These are phyloP conservation scores for Gisinianus flammeolus DNA, from an alignment of 2,888 invertebrate genomes.

Conservation along the genomic window DNA sequence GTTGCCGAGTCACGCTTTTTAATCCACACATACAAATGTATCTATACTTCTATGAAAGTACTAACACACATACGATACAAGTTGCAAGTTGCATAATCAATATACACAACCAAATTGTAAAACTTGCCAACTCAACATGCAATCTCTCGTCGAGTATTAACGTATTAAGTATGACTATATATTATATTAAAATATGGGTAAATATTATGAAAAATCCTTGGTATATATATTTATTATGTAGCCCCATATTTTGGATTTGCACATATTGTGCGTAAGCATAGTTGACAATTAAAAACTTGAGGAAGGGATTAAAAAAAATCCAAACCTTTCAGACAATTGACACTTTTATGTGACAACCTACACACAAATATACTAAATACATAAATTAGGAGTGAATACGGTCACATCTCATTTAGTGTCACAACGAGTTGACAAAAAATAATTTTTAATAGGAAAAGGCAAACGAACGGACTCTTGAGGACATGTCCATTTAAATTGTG, in stretches of 20 bases:
- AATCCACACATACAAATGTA: neutral
- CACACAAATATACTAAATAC: neutral
- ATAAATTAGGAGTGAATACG: neutral
- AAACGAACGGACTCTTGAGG: too few relatives aligned
- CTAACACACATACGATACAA: neutral
- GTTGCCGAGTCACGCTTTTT: slow-evolving; percentile 14
- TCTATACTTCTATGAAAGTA: slow-evolving; percentile 5
- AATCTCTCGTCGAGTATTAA: too few relatives aligned
- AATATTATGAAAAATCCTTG: too few relatives aligned
- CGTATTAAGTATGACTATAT: too few relatives aligned
- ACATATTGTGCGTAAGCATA: too few relatives aligned
- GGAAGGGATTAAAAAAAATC: too few relatives aligned
- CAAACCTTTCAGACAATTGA: too few relatives aligned
- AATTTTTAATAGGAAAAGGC: neutral
- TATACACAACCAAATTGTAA: neutral
- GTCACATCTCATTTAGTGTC: neutral
- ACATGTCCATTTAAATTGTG: too few relatives aligned
- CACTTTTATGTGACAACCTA: neutral
- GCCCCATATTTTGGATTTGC: too few relatives aligned
- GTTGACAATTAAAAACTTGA: too few relatives aligned
- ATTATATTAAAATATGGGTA: too few relatives aligned
- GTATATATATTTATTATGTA: too few relatives aligned
- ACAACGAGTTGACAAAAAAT: neutral
- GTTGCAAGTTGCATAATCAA: neutral
- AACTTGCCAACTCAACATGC: neutral